A percentile compares a stretch with the other conserved stretches of the same genome.
These are phyloP conservation scores for Sesamia nonagrioides DNA, from an alignment of 1,140 invertebrate genomes.

Conservation along the genomic window DNA sequence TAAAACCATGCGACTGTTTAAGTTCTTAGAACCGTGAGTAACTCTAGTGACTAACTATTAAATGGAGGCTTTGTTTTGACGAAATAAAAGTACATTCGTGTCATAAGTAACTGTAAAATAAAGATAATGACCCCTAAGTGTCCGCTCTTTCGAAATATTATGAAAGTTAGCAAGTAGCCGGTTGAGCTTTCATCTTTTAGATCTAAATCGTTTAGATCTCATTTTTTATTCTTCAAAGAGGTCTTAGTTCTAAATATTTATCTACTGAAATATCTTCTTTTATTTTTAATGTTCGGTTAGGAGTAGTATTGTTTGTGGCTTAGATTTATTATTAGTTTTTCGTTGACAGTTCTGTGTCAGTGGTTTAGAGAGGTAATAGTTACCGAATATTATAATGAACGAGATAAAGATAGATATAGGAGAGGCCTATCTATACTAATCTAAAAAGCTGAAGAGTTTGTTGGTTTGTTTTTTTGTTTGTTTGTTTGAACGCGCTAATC, in stretches of 20 bases:
- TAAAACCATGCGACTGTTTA: slow-evolving; percentile 4
- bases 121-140: slow-evolving; percentile 45
- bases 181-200: slow-evolving; percentile 25
- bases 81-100: slow-evolving; percentile 25
- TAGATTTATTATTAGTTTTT: slow-evolving; percentile 19
- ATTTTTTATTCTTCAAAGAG: slow-evolving; percentile 39
- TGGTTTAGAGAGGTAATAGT: background rate
- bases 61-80: slow-evolving; percentile 2
- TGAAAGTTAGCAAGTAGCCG: slow-evolving; percentile 40
- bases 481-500: no score
- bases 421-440: no score
- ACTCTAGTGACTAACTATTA: slow-evolving; percentile 6
- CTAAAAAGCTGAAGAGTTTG: no score
- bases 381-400: background rate
- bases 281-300: background rate
- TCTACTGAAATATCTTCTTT: slow-evolving; percentile 22
- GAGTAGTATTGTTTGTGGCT: slow-evolving; percentile 19
- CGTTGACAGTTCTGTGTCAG: slow-evolving; percentile 6
- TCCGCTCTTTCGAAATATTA: slow-evolving; percentile 45
- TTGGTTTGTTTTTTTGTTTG: no score
- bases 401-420: no score
- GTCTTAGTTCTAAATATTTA: slow-evolving; percentile 39
- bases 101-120: slow-evolving; percentile 34
- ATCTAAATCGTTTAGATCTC: slow-evolving; percentile 43
- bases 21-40: slow-evolving; percentile 27